Evolutionary conservation across 2,797 vertebrate species (phyloP).

Genomic region (Lepilemur ruficaudatus): DNA sequence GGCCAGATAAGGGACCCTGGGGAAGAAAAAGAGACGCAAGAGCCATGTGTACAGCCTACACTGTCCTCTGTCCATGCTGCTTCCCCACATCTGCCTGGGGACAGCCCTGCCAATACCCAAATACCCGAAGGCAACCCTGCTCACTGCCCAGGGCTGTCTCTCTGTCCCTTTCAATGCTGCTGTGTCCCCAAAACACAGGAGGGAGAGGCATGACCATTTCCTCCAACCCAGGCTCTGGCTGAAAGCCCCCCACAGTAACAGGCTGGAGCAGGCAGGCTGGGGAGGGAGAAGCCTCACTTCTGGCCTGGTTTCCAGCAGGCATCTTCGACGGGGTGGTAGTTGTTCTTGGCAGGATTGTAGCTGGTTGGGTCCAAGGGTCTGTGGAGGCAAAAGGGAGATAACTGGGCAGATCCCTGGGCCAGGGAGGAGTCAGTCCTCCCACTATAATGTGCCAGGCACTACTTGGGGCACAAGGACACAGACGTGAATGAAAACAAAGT

Average conservation of each 20-base stretch:
- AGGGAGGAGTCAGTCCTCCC: no score
- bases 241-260: not conserved
- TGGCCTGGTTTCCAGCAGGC: conserved; percentile 91
- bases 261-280: fast-evolving
- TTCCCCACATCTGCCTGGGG: fast-evolving
- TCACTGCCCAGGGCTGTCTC: not conserved
- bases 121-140: fast-evolving
- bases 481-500: not conserved
- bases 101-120: not conserved
- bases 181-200: not conserved
- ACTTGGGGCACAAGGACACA: not conserved
- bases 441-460: fast-evolving
- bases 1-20: conserved; percentile 93
- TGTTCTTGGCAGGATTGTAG: conserved; percentile 87
- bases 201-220: not conserved
- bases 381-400: not conserved
- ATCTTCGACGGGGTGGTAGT: conserved; percentile 90
- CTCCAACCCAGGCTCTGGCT: fast-evolving
- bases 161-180: not conserved
- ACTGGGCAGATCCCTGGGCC: not conserved
- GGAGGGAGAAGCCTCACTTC: conserved; percentile 82
- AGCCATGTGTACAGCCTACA: fast-evolving
- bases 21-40: not conserved
- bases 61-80: fast-evolving
- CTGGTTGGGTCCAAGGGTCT: conserved; percentile 77